Percentiles rank a stretch among this genome's conserved stretches.
Evolutionary conservation across 2,797 vertebrate species (phyloP).

Genomic region (Toxotes lorentzi): DNA sequence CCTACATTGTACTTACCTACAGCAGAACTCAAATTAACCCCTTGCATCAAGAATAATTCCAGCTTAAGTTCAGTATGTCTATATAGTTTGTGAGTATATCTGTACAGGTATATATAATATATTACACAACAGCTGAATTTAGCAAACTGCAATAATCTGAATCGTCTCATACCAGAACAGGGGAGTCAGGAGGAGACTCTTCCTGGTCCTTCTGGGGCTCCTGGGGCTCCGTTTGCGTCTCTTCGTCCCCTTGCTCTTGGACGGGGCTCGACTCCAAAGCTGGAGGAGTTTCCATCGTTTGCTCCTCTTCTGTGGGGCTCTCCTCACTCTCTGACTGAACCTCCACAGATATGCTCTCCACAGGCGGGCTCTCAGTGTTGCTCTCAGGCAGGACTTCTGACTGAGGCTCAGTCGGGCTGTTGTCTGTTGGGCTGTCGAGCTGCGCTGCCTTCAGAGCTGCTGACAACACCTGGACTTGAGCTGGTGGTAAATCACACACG

Average conservation of each 20-base stretch:
- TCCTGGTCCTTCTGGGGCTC: slow-evolving; percentile 72
- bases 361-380: not conserved
- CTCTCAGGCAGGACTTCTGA: slow-evolving; percentile 50
- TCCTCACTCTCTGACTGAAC: slow-evolving; percentile 64
- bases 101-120: not conserved
- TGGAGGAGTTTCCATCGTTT: slow-evolving; percentile 39
- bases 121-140: not conserved
- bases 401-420: slow-evolving; percentile 62
- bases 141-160: slow-evolving; percentile 45
- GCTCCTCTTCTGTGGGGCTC: slow-evolving; percentile 63
- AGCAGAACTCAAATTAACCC: not conserved
- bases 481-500: slow-evolving; percentile 71
- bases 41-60: not conserved
- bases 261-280: slow-evolving; percentile 63
- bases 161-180: slow-evolving; percentile 64
- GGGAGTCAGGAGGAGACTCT: slow-evolving; percentile 72
- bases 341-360: slow-evolving; percentile 61
- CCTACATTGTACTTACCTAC: too few relatives aligned
- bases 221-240: slow-evolving; percentile 60
- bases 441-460: slow-evolving; percentile 91
- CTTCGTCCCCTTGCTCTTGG: slow-evolving; percentile 73
- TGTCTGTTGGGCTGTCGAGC: slow-evolving; percentile 79
- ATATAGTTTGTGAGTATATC: not conserved
- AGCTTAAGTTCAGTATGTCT: not conserved
- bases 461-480: slow-evolving; percentile 92